Conservation (phyloP, 2,797 vertebrate genomes). For the Oreochromis mossambicus region DNA sequence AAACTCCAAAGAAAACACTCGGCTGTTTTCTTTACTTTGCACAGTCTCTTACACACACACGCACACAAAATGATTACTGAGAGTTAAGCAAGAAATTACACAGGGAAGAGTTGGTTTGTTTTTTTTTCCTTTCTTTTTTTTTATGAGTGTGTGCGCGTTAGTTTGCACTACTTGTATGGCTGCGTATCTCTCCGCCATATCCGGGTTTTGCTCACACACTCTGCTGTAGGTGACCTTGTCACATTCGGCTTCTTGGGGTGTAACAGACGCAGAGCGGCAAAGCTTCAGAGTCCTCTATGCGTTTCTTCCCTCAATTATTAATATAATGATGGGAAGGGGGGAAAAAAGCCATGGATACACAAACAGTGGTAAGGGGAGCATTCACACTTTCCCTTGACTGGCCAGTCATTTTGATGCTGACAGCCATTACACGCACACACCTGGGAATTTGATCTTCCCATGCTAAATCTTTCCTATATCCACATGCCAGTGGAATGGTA, state of each 20-base stretch:
- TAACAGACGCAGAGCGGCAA: neutral
- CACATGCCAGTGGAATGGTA: constrained; percentile 13
- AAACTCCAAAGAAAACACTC: constrained; percentile 67
- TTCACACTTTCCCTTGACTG: constrained; percentile 49
- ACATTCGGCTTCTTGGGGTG: constrained; percentile 8
- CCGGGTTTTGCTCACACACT: neutral
- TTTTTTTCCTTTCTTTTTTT: neutral
- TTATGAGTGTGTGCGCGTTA: neutral
- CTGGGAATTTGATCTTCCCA: constrained; percentile 28
- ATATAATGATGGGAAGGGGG: constrained; percentile 27
- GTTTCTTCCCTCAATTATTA: constrained; percentile 55
- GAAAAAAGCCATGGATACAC: constrained; percentile 18
- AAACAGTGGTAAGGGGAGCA: constrained; percentile 29
- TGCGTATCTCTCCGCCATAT: neutral
- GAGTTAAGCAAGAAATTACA: constrained; percentile 41
- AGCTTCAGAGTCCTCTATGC: constrained; percentile 23
- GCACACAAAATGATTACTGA: constrained; percentile 2
- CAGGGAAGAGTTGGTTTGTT: constrained; percentile 5
- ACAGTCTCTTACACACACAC: neutral
- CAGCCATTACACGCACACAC: neutral
- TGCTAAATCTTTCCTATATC: constrained; percentile 37
- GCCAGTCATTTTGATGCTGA: constrained; percentile 40
- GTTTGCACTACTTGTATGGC: neutral
- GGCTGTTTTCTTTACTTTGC: constrained; percentile 55
- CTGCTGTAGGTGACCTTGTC: constrained; percentile 54